Evolutionary conservation across 2,113 vertebrate genomes (phyloP).

Genomic region (Malaclemys terrapin): DNA sequence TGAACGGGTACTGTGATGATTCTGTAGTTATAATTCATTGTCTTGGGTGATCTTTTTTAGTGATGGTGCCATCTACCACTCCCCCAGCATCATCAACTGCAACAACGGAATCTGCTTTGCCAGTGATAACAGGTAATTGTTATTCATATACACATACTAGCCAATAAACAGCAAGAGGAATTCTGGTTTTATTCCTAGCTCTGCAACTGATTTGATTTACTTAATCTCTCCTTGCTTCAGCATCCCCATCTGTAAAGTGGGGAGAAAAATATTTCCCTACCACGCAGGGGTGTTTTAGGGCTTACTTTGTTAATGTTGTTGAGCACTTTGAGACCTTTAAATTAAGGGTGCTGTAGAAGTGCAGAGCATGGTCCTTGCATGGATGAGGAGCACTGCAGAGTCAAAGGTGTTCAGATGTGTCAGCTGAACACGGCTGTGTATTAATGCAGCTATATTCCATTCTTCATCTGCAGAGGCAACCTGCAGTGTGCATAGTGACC

Average conservation of each 20-base stretch:
- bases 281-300: not conserved
- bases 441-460: not conserved
- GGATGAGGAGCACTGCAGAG: too few species aligned
- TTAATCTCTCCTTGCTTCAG: not conserved
- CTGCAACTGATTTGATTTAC: not conserved
- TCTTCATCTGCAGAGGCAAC: not conserved
- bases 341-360: too few species aligned
- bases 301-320: too few species aligned
- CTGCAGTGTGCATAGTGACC: slow-evolving; percentile 49
- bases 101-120: not conserved
- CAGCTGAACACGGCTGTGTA: not conserved
- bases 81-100: slow-evolving; percentile 9
- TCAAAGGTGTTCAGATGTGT: not conserved
- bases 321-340: too few species aligned
- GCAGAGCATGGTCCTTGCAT: too few species aligned
- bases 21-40: not conserved
- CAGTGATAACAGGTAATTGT: slow-evolving; percentile 43
- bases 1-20: not conserved
- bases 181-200: not conserved
- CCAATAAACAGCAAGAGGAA: not conserved
- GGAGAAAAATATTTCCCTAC: not conserved
- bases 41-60: not conserved
- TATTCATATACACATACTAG: not conserved
- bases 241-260: not conserved
- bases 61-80: slow-evolving; percentile 20